phyloP scores from a whole-genome alignment of 2,113 vertebrate genomes.

The Pollachius pollachius region DNA sequence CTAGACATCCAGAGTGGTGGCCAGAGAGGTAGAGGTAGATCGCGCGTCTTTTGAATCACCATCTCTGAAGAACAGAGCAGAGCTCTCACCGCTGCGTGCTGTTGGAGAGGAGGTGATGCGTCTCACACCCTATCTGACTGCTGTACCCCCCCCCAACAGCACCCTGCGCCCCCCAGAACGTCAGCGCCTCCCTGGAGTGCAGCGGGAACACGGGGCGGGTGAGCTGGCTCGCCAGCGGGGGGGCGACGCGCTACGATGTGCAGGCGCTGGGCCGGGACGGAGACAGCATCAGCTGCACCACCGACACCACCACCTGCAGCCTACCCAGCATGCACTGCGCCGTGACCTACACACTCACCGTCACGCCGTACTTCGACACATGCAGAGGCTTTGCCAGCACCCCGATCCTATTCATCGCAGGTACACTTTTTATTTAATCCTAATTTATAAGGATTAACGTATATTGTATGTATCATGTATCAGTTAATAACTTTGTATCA shows the following conservation, averaged over 20 bases:
- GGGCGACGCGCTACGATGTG: slow-evolving; percentile 57
- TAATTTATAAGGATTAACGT: too few species aligned
- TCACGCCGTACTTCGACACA: slow-evolving; percentile 52
- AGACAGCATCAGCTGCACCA: slow-evolving; percentile 44
- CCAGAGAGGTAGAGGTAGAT: too few species aligned
- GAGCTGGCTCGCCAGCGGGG: slow-evolving; percentile 58
- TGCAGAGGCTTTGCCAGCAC: slow-evolving; percentile 56
- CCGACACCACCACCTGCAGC: slow-evolving; percentile 49
- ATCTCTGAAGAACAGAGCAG: too few species aligned
- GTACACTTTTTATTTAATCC: slow-evolving; percentile 27
- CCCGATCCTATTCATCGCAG: slow-evolving; percentile 48
- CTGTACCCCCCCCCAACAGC: slow-evolving; percentile 49
- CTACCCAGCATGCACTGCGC: slow-evolving; percentile 66
- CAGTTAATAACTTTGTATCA: too few species aligned
- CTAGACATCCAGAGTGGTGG: too few species aligned
- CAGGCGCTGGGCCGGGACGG: slow-evolving; percentile 47
- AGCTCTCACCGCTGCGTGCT: too few species aligned
- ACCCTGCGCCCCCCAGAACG: slow-evolving; percentile 69
- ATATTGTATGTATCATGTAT: too few species aligned
- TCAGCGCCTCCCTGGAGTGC: slow-evolving; percentile 66
- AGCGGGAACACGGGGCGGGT: slow-evolving; percentile 58
- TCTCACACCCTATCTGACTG: not conserved
- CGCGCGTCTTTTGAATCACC: too few species aligned
- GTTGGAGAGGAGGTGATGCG: not conserved
- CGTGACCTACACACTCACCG: slow-evolving; percentile 60